These are phyloP conservation scores for Volucella zonaria DNA, from an alignment of 2,888 invertebrate species.

Conservation along the genomic window DNA sequence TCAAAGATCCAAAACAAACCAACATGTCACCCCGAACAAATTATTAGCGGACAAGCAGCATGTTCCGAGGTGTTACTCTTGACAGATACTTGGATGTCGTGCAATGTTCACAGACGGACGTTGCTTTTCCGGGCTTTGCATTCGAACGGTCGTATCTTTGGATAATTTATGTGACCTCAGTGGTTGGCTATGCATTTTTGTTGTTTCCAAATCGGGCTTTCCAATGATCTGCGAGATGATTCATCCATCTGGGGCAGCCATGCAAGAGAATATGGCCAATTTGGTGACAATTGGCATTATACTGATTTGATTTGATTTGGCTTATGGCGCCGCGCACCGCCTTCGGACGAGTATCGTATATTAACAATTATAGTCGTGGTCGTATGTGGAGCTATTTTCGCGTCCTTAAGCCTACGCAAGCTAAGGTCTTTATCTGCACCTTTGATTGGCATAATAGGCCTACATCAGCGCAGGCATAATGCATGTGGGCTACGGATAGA, in stretches of 20 bases:
- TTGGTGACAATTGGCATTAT: constrained; percentile 53
- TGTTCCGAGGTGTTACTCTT: constrained; percentile 70
- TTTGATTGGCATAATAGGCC: constrained; percentile 57
- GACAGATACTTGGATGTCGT: constrained; percentile 69
- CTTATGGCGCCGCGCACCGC: constrained; percentile 40
- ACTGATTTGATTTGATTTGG: constrained; percentile 51
- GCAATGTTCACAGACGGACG: constrained; percentile 61
- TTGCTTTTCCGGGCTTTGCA: constrained; percentile 47
- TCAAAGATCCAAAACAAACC: constrained; percentile 40
- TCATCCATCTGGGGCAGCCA: not conserved
- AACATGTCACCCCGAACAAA: constrained; percentile 64
- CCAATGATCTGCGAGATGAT: constrained; percentile 9
- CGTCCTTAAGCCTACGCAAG: constrained; percentile 57
- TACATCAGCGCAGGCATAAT: constrained; percentile 23
- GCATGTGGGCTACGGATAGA: constrained; percentile 53
- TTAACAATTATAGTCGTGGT: constrained; percentile 30
- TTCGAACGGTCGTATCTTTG: constrained; percentile 47
- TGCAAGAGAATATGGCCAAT: constrained; percentile 35
- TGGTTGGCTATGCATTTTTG: constrained; percentile 23
- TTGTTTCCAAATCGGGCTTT: not conserved
- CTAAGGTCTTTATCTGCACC: constrained; percentile 34
- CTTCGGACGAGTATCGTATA: constrained; percentile 29
- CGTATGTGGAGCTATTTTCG: constrained; percentile 35
- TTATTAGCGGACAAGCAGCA: constrained; percentile 68
- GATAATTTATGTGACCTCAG: constrained; percentile 50